A percentile compares a stretch with the other conserved stretches of the same genome.
phyloP scores from a whole-genome alignment of 2,888 invertebrate genomes.

The Papilio demoleus region DNA sequence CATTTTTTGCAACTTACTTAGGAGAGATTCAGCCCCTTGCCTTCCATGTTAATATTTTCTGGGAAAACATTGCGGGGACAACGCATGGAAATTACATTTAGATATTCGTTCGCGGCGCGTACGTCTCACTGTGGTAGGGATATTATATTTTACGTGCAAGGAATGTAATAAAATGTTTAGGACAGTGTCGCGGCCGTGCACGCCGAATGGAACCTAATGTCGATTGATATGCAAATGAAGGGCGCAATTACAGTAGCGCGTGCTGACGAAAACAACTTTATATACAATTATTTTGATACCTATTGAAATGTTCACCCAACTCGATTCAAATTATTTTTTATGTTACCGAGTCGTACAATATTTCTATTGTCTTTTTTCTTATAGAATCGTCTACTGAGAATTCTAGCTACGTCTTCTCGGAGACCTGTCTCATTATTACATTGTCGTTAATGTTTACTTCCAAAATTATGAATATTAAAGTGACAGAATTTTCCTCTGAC shows the following conservation, averaged over 20 bases:
- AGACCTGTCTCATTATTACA: not conserved
- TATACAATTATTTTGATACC: constrained; percentile 32
- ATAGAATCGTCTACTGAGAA: not conserved
- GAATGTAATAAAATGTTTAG: constrained; percentile 83
- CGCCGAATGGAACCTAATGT: constrained; percentile 47
- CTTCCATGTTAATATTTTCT: constrained; percentile 83
- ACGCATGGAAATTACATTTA: constrained; percentile 84
- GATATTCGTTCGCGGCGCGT: constrained; percentile 81
- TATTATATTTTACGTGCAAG: constrained; percentile 83
- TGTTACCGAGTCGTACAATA: not conserved
- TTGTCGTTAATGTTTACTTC: not conserved
- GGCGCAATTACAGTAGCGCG: constrained; percentile 61
- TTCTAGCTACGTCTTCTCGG: not conserved
- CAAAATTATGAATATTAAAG: not conserved
- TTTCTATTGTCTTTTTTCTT: not conserved
- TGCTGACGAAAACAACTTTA: constrained; percentile 46
- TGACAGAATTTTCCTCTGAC: not conserved
- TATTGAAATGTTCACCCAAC: constrained; percentile 16
- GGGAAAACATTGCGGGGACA: constrained; percentile 83
- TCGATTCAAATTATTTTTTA: not conserved
- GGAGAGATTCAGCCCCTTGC: constrained; percentile 82
- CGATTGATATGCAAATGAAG: constrained; percentile 80
- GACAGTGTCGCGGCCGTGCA: constrained; percentile 55
- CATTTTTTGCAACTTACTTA: constrained; percentile 84
- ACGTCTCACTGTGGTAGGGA: constrained; percentile 78